phyloP scores from a whole-genome alignment of 2,888 invertebrate species.

The Brenthis hecate region DNA sequence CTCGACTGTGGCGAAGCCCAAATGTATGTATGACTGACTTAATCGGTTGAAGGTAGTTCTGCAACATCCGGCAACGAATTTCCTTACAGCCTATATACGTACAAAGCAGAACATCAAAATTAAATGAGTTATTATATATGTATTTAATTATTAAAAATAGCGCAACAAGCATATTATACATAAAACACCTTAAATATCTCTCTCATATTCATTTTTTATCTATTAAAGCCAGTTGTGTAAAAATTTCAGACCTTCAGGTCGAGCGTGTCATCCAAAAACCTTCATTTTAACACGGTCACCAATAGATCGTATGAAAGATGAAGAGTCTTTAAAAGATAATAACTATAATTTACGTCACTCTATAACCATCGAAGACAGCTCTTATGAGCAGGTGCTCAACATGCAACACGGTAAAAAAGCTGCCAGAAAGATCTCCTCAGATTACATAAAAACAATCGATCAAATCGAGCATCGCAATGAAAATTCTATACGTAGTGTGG shows the following conservation, averaged over 20 bases:
- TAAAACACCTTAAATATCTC: no score
- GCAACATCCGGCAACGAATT: no score
- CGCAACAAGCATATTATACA: no score
- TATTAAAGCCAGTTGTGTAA: conserved; percentile 1
- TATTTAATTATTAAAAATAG: no score
- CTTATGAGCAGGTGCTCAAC: conserved; percentile 55
- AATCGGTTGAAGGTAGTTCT: no score
- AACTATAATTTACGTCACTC: conserved; percentile 44
- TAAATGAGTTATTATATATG: no score
- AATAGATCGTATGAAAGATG: conserved; percentile 43
- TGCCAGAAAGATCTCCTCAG: conserved; percentile 64
- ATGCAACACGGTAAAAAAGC: conserved; percentile 59
- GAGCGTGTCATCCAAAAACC: conserved; percentile 43
- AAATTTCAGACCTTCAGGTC: conserved; percentile 50
- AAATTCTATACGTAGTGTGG: conserved; percentile 58
- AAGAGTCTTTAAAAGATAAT: conserved; percentile 44
- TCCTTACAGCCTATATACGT: no score
- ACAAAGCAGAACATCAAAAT: no score
- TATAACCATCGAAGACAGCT: conserved; percentile 41
- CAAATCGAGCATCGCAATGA: conserved; percentile 50
- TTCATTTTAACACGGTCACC: conserved; percentile 53
- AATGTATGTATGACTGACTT: no score
- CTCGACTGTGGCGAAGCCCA: no score
- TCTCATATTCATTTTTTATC: background rate
- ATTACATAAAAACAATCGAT: conserved; percentile 65